phyloP scores from a whole-genome alignment of 2,113 vertebrate genomes.

The Cynocephalus volans region DNA sequence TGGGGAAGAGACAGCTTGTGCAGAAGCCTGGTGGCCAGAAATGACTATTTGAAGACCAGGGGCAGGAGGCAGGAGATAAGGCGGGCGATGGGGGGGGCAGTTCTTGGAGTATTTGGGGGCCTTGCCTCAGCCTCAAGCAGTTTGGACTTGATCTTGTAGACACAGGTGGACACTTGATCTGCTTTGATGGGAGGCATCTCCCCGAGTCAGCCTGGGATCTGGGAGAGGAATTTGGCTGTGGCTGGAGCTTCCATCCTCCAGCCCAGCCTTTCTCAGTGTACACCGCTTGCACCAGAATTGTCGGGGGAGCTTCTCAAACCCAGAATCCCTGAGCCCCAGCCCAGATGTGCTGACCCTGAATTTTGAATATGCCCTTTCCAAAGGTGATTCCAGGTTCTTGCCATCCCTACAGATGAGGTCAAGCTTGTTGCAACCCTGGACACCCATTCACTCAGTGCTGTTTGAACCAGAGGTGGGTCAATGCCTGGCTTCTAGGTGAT shows the following conservation, averaged over 20 bases:
- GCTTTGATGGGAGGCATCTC: not conserved
- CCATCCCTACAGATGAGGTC: not conserved
- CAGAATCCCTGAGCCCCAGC: not conserved
- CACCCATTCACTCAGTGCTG: not conserved
- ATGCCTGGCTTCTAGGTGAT: not conserved
- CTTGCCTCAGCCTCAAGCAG: not conserved
- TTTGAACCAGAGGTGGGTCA: not conserved
- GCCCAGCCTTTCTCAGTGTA: not conserved
- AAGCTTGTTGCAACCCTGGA: not conserved
- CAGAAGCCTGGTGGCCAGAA: not conserved
- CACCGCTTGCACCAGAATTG: rapidly evolving
- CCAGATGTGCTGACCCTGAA: not conserved
- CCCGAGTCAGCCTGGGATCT: not conserved
- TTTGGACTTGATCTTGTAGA: not conserved
- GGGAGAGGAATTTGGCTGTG: not conserved
- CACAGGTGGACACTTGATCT: not conserved
- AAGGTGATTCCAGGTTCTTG: not conserved
- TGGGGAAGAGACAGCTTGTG: not conserved
- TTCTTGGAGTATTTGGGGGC: not conserved
- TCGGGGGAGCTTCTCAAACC: not conserved
- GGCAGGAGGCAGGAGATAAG: not conserved
- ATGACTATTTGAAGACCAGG: not conserved
- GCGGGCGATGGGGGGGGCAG: not conserved
- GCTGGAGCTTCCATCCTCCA: not conserved
- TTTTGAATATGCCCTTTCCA: not conserved